phyloP scores from a whole-genome alignment of 2,113 vertebrate genomes.

The Lathamus discolor region DNA sequence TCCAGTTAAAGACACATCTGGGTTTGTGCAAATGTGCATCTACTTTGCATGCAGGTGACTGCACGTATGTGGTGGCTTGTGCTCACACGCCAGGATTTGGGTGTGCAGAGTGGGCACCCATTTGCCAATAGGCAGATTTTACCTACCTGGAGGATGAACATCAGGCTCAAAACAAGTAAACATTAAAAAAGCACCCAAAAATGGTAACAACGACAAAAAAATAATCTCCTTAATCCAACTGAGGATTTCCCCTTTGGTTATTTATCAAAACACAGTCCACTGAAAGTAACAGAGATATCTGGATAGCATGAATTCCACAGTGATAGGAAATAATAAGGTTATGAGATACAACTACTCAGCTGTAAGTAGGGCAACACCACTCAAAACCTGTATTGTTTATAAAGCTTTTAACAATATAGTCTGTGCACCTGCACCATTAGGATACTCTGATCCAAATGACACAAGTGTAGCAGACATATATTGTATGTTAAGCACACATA shows the following conservation, averaged over 20 bases:
- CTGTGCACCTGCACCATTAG: not conserved
- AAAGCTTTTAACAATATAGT: not conserved
- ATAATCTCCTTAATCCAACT: not conserved
- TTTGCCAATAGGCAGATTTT: not conserved
- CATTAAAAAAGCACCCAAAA: not conserved
- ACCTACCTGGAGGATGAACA: constrained; percentile 39
- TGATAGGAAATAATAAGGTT: not conserved
- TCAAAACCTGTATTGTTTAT: not conserved
- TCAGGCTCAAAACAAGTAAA: not conserved
- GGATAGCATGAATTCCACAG: constrained; percentile 49
- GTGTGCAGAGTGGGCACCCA: not conserved
- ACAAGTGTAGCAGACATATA: not conserved
- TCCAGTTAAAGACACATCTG: not conserved
- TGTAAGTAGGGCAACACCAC: not conserved
- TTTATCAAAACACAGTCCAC: constrained; percentile 64
- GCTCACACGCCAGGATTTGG: not conserved
- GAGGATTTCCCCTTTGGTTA: not conserved
- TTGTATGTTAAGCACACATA: not conserved
- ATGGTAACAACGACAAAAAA: not conserved
- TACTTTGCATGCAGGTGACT: not conserved
- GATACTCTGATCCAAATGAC: not conserved
- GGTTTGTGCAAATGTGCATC: not conserved
- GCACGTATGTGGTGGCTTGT: not conserved
- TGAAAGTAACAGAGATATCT: constrained; percentile 60
- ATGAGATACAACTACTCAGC: not conserved